phyloP scores from a whole-genome alignment of 2,797 vertebrate genomes.

The Melopsittacus undulatus region DNA sequence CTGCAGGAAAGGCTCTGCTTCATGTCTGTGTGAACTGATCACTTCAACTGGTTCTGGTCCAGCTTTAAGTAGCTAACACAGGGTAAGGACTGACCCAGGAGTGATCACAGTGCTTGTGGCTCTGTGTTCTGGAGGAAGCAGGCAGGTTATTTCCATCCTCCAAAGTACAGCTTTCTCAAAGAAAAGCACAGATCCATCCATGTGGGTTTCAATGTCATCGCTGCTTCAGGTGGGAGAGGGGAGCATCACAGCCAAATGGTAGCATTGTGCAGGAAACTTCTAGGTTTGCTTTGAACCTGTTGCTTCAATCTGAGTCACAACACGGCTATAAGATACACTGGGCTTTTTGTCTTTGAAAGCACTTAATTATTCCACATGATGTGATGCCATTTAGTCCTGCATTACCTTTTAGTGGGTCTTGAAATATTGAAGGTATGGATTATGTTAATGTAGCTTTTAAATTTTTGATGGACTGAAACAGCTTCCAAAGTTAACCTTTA shows the following conservation, averaged over 20 bases:
- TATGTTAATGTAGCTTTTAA: constrained; percentile 59
- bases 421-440: constrained; percentile 42
- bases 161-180: background rate
- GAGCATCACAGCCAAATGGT: background rate
- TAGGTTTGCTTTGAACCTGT: background rate
- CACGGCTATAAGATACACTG: background rate
- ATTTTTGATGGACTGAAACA: constrained; percentile 51
- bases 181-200: background rate
- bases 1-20: background rate
- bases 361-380: background rate
- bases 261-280: background rate
- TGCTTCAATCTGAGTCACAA: background rate
- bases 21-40: background rate
- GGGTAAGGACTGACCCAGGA: background rate
- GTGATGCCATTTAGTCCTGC: background rate
- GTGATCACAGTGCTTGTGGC: rapidly evolving
- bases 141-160: background rate
- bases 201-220: background rate
- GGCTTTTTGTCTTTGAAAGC: constrained; percentile 20
- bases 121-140: background rate
- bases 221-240: background rate
- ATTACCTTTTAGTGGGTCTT: constrained; percentile 19
- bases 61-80: background rate
- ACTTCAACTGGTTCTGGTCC: background rate
- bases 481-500: constrained; percentile 53